A percentile compares a stretch with the other conserved stretches of the same genome.
These are phyloP conservation scores for Euplagia quadripunctaria DNA, from an alignment of 2,888 invertebrate genomes.

Conservation along the genomic window DNA sequence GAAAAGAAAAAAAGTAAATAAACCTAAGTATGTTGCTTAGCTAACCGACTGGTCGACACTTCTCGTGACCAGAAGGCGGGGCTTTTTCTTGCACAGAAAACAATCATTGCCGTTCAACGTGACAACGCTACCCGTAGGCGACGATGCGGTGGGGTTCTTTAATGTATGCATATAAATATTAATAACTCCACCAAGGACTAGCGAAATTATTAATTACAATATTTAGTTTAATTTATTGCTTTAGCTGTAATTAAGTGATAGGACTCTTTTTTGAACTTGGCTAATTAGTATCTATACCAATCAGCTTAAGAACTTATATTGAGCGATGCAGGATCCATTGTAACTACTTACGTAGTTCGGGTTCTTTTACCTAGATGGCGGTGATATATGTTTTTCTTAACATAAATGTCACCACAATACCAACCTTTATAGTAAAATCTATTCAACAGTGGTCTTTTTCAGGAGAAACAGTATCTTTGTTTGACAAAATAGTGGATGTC, in stretches of 20 bases:
- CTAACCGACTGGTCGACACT: too few relatives aligned
- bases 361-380: neutral
- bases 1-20: neutral
- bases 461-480: conserved; percentile 8
- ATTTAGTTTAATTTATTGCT: too few relatives aligned
- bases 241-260: too few relatives aligned
- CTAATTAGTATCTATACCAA: neutral
- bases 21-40: neutral
- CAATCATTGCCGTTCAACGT: neutral
- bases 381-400: neutral
- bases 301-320: neutral
- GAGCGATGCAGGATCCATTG: neutral
- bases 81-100: too few relatives aligned
- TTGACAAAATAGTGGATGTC: conserved; percentile 20
- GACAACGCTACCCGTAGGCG: too few relatives aligned
- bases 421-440: neutral
- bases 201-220: too few relatives aligned
- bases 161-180: too few relatives aligned
- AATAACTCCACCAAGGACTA: too few relatives aligned
- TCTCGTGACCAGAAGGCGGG: too few relatives aligned
- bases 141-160: too few relatives aligned
- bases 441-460: neutral
- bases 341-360: neutral
- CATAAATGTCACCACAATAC: neutral
- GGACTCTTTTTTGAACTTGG: too few relatives aligned